Conservation (phyloP, 1,140 invertebrate genomes). For the Drosophila insularis region DNA sequence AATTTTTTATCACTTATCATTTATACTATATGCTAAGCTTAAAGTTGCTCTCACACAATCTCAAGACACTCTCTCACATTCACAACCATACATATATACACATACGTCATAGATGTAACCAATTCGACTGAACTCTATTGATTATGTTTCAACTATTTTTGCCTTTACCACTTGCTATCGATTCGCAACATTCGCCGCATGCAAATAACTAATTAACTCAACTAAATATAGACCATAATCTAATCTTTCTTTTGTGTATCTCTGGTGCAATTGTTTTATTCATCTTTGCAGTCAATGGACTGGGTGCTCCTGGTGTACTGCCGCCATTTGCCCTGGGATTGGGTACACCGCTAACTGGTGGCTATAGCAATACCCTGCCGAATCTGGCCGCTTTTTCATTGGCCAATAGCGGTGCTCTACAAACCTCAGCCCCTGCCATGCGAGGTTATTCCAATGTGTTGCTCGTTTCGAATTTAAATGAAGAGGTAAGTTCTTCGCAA, state of each 20-base stretch:
- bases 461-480: conserved; percentile 94
- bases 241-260: conserved; percentile 22
- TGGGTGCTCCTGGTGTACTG: conserved; percentile 91
- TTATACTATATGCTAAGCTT: conserved; percentile 35
- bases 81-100: not conserved
- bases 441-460: conserved; percentile 91
- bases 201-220: conserved; percentile 32
- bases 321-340: conserved; percentile 89
- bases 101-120: not conserved
- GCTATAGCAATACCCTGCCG: conserved; percentile 88
- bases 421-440: conserved; percentile 86
- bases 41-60: conserved; percentile 18
- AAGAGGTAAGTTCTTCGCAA: conserved; percentile 87
- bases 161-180: conserved; percentile 69
- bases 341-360: conserved; percentile 87
- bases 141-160: conserved; percentile 45
- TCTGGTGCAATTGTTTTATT: conserved; percentile 18
- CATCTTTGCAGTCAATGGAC: conserved; percentile 68
- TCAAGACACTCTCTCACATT: conserved; percentile 7
- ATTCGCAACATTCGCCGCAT: conserved; percentile 66
- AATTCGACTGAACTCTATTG: conserved; percentile 9
- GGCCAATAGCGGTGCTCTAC: conserved; percentile 84
- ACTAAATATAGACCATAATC: not conserved
- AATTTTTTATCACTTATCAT: conserved; percentile 58
- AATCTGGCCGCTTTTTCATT: conserved; percentile 89